Evolutionary conservation across 2,797 vertebrate species (phyloP).

Genomic region (Delichon dasypus): DNA sequence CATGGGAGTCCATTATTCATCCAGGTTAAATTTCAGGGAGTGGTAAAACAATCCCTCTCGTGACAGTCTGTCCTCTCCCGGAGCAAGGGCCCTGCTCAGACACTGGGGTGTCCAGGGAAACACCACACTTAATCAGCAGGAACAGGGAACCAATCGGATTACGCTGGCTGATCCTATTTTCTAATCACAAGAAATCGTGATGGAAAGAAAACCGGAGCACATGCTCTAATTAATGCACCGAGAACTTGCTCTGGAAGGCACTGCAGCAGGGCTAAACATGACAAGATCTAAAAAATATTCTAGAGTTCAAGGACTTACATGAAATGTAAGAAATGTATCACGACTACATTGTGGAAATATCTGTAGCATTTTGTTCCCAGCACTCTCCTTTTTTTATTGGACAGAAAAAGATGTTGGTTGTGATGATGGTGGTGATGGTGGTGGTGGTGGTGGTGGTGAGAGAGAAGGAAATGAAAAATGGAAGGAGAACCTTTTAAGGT

Average conservation of each 20-base stretch:
- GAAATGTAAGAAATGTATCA: not conserved
- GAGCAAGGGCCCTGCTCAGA: not conserved
- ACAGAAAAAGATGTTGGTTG: not conserved
- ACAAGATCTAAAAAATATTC: not conserved
- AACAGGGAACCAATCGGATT: not conserved
- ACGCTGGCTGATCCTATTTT: slow-evolving; percentile 8
- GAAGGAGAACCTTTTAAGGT: not conserved
- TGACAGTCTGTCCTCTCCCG: not conserved
- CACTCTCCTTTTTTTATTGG: not conserved
- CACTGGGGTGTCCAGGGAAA: not conserved
- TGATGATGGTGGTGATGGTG: not conserved
- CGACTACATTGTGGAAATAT: not conserved
- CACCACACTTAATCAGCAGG: not conserved
- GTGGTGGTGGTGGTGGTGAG: not conserved
- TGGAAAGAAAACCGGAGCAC: not conserved
- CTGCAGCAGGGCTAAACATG: not conserved
- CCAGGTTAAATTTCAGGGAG: slow-evolving; percentile 11
- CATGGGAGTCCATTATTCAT: not conserved
- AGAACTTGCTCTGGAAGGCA: not conserved
- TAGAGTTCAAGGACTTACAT: not conserved
- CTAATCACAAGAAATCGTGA: not conserved
- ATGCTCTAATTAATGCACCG: not conserved
- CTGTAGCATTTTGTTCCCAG: not conserved
- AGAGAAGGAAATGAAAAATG: not conserved
- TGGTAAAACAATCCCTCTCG: not conserved